Evolutionary conservation across 2,797 vertebrate genomes (phyloP).

Genomic region (Lepus townsendii): DNA sequence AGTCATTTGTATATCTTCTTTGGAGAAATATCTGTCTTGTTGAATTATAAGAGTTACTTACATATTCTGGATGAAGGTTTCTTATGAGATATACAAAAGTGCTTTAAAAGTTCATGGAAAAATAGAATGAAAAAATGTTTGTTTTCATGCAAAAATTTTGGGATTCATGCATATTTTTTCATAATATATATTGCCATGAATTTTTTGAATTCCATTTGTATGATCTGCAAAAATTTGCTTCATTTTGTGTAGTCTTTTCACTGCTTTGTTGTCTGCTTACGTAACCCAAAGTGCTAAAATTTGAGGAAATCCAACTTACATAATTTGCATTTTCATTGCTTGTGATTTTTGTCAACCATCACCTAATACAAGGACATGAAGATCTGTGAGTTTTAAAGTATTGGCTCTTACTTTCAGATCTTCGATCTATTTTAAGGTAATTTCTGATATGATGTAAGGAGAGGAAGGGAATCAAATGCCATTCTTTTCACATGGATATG

Average conservation of each 20-base stretch:
- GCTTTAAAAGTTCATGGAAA: too few species aligned
- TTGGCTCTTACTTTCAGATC: neutral
- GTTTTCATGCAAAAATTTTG: too few species aligned
- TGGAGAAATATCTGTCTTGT: neutral
- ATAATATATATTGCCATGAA: too few species aligned
- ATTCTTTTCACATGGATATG: neutral
- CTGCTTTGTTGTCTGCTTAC: neutral
- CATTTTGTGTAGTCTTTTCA: slow-evolving; percentile 12
- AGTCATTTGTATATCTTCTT: neutral
- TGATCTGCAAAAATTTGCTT: neutral
- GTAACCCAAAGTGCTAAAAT: neutral
- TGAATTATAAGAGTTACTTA: neutral
- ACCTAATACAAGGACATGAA: neutral
- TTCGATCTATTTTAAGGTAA: neutral
- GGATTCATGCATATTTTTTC: too few species aligned
- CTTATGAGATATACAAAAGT: neutral
- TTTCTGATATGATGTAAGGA: neutral
- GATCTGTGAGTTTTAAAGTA: neutral
- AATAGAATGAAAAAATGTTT: too few species aligned
- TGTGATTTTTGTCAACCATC: slow-evolving; percentile 15
- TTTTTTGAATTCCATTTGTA: too few species aligned
- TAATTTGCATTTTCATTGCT: slow-evolving; percentile 7
- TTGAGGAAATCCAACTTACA: neutral
- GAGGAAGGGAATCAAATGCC: too few species aligned
- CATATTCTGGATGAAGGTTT: neutral